A percentile compares a stretch with the other conserved stretches of the same genome.
Evolutionary conservation across 2,888 invertebrate species (phyloP).

Genomic region (Sarcophaga rosellei): DNA sequence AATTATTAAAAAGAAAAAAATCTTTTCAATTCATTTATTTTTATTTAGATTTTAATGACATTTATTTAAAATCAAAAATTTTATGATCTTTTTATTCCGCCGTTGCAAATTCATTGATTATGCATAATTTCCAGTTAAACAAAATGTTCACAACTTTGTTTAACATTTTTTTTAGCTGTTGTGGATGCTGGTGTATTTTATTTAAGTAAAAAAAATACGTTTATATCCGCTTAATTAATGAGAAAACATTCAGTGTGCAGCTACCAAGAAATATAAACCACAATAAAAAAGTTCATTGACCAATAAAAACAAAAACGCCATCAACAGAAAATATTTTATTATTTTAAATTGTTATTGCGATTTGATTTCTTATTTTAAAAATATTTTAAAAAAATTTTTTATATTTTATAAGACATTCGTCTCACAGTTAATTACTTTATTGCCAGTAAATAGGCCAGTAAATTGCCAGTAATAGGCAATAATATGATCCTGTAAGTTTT

Average conservation of each 20-base stretch:
- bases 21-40: constrained; percentile 5
- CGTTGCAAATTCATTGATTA: constrained; percentile 30
- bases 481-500: too few relatives aligned
- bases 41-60: neutral
- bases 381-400: too few relatives aligned
- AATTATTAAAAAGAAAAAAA: neutral
- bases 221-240: constrained; percentile 14
- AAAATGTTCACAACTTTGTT: neutral
- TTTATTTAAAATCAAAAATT: constrained; percentile 11
- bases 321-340: constrained; percentile 32
- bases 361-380: neutral
- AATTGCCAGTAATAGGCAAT: too few relatives aligned
- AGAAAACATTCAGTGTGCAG: constrained; percentile 9
- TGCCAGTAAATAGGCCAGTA: too few relatives aligned
- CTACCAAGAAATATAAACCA: constrained; percentile 31
- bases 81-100: constrained; percentile 16
- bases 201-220: neutral
- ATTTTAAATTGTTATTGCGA: constrained; percentile 10
- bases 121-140: constrained; percentile 15
- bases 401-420: neutral
- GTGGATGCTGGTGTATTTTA: neutral
- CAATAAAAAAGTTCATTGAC: constrained; percentile 44
- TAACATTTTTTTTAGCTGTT: constrained; percentile 20
- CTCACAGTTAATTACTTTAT: too few relatives aligned
- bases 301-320: constrained; percentile 6